A percentile compares a stretch with the other conserved stretches of the same genome.
Evolutionary conservation across 2,888 invertebrate genomes (phyloP).

Genomic region (Dioctria rufipes): DNA sequence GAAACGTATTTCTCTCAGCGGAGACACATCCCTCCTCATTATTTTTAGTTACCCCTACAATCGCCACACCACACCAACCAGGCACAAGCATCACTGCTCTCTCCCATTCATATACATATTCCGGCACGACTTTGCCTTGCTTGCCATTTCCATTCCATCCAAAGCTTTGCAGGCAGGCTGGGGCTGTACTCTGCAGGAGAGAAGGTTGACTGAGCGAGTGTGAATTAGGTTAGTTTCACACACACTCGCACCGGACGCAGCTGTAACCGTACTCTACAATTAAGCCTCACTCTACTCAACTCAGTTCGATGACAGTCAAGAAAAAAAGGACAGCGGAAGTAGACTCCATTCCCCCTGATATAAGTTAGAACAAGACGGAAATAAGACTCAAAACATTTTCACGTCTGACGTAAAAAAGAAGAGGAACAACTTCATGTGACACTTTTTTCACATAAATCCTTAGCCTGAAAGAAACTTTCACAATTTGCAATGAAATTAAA

Average conservation of each 20-base stretch:
- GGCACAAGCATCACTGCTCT: neutral
- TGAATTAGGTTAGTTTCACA: neutral
- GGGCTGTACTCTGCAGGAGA: too few relatives aligned
- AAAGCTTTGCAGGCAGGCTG: too few relatives aligned
- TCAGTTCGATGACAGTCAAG: constrained; percentile 28
- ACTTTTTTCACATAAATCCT: constrained; percentile 49
- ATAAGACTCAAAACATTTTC: constrained; percentile 29
- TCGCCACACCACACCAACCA: too few relatives aligned
- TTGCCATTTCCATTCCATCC: too few relatives aligned
- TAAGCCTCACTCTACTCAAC: neutral
- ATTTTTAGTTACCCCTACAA: too few relatives aligned
- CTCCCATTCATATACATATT: too few relatives aligned
- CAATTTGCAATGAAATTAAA: constrained; percentile 26
- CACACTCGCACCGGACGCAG: too few relatives aligned
- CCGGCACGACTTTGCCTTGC: too few relatives aligned
- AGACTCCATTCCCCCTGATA: neutral
- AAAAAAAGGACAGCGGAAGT: constrained; percentile 1
- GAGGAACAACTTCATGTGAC: constrained; percentile 56
- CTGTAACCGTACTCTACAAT: too few relatives aligned
- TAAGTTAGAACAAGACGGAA: constrained; percentile 18
- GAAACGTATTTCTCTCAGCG: too few relatives aligned
- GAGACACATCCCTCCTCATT: too few relatives aligned
- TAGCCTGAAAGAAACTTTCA: constrained; percentile 27
- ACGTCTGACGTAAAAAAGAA: constrained; percentile 57
- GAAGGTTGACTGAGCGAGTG: too few relatives aligned